These are phyloP conservation scores for Sinosuthora webbiana DNA, from an alignment of 2,113 vertebrate species.

Conservation along the genomic window DNA sequence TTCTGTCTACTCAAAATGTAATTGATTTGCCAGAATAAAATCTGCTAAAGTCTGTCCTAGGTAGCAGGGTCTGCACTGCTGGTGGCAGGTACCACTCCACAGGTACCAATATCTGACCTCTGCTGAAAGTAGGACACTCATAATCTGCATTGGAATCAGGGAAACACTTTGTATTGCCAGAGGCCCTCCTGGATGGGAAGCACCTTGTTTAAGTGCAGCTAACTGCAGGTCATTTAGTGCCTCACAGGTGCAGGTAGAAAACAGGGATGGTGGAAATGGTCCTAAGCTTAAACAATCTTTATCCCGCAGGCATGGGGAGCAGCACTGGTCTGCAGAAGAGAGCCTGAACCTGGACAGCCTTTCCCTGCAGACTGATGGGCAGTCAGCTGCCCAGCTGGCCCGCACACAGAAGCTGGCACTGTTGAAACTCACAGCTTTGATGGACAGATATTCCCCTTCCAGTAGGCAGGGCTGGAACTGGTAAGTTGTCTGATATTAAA, in stretches of 20 bases:
- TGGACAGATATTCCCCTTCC: conserved; percentile 87
- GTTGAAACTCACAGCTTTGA: conserved; percentile 83
- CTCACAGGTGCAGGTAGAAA: not conserved
- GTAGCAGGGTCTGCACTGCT: not conserved
- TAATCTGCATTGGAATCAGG: not conserved
- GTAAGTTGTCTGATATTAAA: conserved; percentile 68
- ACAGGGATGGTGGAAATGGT: not conserved
- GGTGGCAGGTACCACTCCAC: not conserved
- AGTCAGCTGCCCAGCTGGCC: conserved; percentile 76
- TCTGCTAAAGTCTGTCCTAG: not conserved
- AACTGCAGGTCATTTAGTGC: not conserved
- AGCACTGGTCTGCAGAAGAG: conserved; percentile 73
- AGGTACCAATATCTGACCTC: not conserved
- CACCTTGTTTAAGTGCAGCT: not conserved
- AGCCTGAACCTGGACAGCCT: conserved; percentile 36
- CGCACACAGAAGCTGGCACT: conserved; percentile 82
- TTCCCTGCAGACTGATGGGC: conserved; percentile 61
- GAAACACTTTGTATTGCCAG: not conserved
- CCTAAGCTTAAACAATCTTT: not conserved
- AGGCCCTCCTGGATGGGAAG: not conserved
- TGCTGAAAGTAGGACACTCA: not conserved
- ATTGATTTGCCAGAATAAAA: not conserved
- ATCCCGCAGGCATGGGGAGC: conserved; percentile 53
- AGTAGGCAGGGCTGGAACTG: conserved; percentile 91
- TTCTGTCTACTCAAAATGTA: not conserved